Base-by-base conservation (phyloP, 1,140 invertebrate genomes). In the Solenopsis fugax region DNA sequence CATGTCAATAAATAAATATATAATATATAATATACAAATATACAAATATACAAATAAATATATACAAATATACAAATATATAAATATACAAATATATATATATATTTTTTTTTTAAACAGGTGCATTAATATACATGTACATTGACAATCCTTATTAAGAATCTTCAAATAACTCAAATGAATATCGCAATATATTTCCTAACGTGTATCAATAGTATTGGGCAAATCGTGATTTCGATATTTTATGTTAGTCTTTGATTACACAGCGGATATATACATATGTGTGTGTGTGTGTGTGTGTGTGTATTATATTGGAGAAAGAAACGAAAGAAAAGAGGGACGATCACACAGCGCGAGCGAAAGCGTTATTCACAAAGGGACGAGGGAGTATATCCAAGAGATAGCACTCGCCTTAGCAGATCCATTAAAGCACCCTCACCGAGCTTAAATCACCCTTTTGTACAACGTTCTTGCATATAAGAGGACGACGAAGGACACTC, bases 361-460 rank as follows among this genome's bases (percentile, higher is more conserved):
- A 21, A 34, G 56, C 45, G 58, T 73, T 78, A 85, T 78, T 85
- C 84, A 67, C 34, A 85, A 67, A 85, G n/a, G 45, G 29, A 76
- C 24, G 58, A 76, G 67, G 34, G 37, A 37, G 62, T 65, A 67
- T 80, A 85, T 80, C 50, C 60, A n/a, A 16, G 48, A 85, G 73
- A 85, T 85, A 65, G 29, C 58, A 67, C 60, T 85, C 75, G 84
- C 84, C 84, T 85, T 85, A 85, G 73, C 60, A 56, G 18, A 85
- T 56, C 62, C 84, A 80, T 85, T 80, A 76, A 85, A 78, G 62
- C 29, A 78, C 73, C 73, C 84, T 85, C 58, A 37, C n/a, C 16
- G 73, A 58, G 75, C 73, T 85, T 85, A 65, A 85, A 78, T 67
- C 73, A 85, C 73, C 60, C 73, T 85, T 75, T 56, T 60, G 56